A percentile compares a stretch with the other conserved stretches of the same genome.
These are phyloP conservation scores for Eretmocerus hayati DNA, from an alignment of 2,888 invertebrate genomes.

Conservation along the genomic window DNA sequence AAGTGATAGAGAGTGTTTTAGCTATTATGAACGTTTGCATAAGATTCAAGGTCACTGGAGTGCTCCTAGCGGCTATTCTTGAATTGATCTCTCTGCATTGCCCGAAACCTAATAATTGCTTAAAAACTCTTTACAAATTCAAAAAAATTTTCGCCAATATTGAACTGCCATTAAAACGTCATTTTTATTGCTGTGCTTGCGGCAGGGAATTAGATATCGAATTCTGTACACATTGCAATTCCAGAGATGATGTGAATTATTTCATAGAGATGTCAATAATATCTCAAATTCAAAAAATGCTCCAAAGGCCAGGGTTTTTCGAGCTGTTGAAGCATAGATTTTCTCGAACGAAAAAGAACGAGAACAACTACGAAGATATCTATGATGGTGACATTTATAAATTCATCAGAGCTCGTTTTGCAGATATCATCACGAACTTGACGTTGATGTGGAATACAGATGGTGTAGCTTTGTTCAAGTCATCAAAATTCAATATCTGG, in stretches of 20 bases:
- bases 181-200: background rate
- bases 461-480: background rate
- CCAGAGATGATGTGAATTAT: background rate
- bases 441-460: conserved; percentile 2
- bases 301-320: background rate
- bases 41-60: background rate
- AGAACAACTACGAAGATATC: background rate
- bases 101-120: background rate
- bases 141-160: background rate
- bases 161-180: background rate
- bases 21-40: background rate
- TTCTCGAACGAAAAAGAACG: background rate
- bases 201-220: background rate
- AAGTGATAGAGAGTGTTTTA: background rate
- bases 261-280: background rate
- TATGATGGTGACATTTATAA: background rate
- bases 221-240: background rate
- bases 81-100: background rate
- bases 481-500: conserved; percentile 6
- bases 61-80: background rate
- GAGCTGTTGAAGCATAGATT: background rate
- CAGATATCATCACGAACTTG: too few relatives aligned
- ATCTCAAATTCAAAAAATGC: background rate
- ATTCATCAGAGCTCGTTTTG: too few relatives aligned
- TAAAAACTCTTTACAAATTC: background rate